Base-by-base conservation (phyloP, 2,797 vertebrate genomes). In the Platyrinchus mystaceus region DNA sequence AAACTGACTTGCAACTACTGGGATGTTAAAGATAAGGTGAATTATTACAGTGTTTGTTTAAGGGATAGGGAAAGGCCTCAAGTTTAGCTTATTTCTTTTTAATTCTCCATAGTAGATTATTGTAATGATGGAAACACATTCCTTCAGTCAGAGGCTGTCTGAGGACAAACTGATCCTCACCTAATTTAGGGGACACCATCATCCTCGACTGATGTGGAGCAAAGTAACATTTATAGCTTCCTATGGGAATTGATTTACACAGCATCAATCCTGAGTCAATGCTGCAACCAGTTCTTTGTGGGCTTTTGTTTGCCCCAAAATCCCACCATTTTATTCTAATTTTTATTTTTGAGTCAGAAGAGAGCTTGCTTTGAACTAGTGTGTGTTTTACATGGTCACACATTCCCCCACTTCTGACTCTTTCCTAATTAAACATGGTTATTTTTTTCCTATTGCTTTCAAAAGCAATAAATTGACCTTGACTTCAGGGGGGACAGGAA, bases 81-180 rank as follows among this genome's bases (percentile, higher is more conserved):
- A 43, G 20, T 56, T 86, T 21, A 56, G 49, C 56, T 62, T 34
- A 7, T 52, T 28, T 28, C 44, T 30, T 70, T 75, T 78, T n/a
- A 20, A 17, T 90, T 73, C 90, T 68, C 50, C 3, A 0, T 17
- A n/a, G 53, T n/a, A 62, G 50, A 39, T 81, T 39, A 36, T 12
- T 56, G 47, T 10, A 56, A n/a, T 7, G 43, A 62, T 9, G 78
- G 47, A 73, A 73, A 78, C 8, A 21, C 10, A 58, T 49, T 68
- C 30, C 44, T 67, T 36, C 39, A 53, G n/a, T 41, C 53, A 73
- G 59, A 85, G 93, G 85, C 47, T 27, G 8, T 22, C 53, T 95
- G 77, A 93, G 90, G 94, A 88, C 88, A 94, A 66, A 56, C 24
- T n/a, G 28, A 77, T 43, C 56, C 69, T 91, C 69, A 49, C 80